phyloP scores from a whole-genome alignment of 1,140 invertebrate species.

The Drusus annulatus region DNA sequence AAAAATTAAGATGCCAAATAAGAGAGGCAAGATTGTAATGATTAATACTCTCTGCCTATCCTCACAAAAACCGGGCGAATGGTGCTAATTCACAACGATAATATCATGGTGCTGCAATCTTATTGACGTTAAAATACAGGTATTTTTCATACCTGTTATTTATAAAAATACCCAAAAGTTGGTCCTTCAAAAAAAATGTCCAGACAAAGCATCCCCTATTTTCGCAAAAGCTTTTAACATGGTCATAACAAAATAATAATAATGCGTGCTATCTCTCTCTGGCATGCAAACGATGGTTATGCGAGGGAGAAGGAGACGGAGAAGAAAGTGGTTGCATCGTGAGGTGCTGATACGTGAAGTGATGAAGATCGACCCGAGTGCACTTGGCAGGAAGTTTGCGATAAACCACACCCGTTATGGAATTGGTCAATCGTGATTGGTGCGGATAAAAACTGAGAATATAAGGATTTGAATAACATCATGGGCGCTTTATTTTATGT shows the following conservation, averaged over 20 bases:
- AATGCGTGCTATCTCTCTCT: neutral
- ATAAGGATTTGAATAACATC: too few species aligned
- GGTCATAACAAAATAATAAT: neutral
- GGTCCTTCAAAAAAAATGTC: neutral
- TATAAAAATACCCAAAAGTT: neutral
- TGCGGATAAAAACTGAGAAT: too few species aligned
- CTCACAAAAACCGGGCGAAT: neutral
- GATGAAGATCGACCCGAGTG: constrained; percentile 30
- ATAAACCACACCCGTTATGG: constrained; percentile 22
- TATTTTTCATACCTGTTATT: neutral
- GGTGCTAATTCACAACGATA: neutral
- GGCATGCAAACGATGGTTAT: neutral
- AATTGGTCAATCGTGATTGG: too few species aligned
- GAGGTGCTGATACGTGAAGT: constrained; percentile 14
- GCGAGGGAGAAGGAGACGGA: constrained; percentile 6
- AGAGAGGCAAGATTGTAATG: too few species aligned
- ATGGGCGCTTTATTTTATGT: too few species aligned
- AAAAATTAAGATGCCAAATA: too few species aligned
- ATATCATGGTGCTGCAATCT: neutral
- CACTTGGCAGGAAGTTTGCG: neutral
- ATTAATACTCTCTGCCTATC: too few species aligned
- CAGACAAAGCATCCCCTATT: constrained; percentile 23
- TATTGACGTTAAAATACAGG: neutral
- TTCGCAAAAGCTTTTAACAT: constrained; percentile 17
- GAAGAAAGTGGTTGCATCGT: constrained; percentile 35